Evolutionary conservation across 2,888 invertebrate genomes (phyloP), one percentile per base, ranked within the genome.

Genomic region (Masnerella sp.): DNA sequence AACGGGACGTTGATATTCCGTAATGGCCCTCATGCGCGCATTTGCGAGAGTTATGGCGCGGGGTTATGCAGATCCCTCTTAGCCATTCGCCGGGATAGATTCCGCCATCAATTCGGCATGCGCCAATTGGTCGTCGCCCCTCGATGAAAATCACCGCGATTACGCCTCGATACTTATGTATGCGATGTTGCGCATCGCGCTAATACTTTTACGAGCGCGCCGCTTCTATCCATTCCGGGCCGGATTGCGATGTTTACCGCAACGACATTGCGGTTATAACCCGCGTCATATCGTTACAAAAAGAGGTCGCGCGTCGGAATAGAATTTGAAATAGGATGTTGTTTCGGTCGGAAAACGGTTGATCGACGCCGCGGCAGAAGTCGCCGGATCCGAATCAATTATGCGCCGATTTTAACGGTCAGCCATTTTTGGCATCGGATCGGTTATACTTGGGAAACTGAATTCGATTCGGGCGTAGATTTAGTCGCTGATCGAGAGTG

Each of bases 31-130:
- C 67, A 25, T 52, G 52, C 58, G 18, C 52, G 36, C 61, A 61
- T 62, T 72, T 54, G 40, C 40, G 11, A 49, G 62, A 67, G n/a
- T 67, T 67, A 54, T 43, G 15, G 67, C 56, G 25, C 43, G 5
- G 54, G 47, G 54, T 62, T 67, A 61, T 56, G 28, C 22, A 61
- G 67, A 67, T 61, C 61, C 56, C 59, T 42, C 45, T 56, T 32
- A 73, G 40, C 67, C 58, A 59, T 72, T 72, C 62, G 45, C 56
- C 43, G 54, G 56, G 67, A 67, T 49, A 67, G 65, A 56, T 61
- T 65, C 49, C 22, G 38, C 59, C 54, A 59, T 65, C 54, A 65
- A 61, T 65, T 67, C 54, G 34, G 36, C 34, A 15, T 43, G 36
- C 67, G 67, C 61, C 58, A 65, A 71, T 59, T 71, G 65, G 45